Percentiles rank a stretch among this genome's conserved stretches.
Conservation (phyloP, 2,888 invertebrate genomes). For the Pammene aurita region DNA sequence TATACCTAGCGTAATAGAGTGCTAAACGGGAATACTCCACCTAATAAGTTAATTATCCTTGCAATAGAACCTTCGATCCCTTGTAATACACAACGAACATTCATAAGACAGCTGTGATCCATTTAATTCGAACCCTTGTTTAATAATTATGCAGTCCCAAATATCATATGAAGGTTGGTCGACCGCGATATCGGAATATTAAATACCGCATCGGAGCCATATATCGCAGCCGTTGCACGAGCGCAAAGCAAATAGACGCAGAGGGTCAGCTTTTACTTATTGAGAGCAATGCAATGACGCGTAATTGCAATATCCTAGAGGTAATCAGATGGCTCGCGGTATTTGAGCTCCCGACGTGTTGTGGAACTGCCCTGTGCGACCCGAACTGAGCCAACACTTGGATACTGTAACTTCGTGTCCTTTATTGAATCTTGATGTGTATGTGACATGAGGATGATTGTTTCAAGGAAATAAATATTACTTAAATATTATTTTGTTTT, state of each 20-base stretch:
- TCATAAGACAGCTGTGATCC: constrained; percentile 27
- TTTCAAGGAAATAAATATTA: too few species aligned
- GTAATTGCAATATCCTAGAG: too few species aligned
- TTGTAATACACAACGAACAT: constrained; percentile 16
- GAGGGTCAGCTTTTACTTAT: not conserved
- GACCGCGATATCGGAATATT: constrained; percentile 39
- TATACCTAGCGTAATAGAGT: not conserved
- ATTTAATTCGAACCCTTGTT: constrained; percentile 31
- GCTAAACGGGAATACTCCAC: not conserved
- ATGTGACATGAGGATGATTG: too few species aligned
- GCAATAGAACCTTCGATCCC: not conserved
- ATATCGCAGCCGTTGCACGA: constrained; percentile 37
- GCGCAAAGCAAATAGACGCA: constrained; percentile 7
- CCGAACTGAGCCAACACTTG: too few species aligned
- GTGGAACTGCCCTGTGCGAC: too few species aligned
- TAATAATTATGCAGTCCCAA: constrained; percentile 38
- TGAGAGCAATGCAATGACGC: too few species aligned
- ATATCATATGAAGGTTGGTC: constrained; percentile 32
- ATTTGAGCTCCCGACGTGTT: too few species aligned
- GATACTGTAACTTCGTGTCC: too few species aligned
- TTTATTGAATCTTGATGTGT: too few species aligned
- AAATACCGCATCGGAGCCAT: constrained; percentile 37
- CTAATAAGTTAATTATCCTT: not conserved
- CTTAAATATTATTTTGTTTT: too few species aligned
- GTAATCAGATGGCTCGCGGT: too few species aligned